Conservation (phyloP, 92 coral and sea anemone species). For the Montipora capitata region DNA sequence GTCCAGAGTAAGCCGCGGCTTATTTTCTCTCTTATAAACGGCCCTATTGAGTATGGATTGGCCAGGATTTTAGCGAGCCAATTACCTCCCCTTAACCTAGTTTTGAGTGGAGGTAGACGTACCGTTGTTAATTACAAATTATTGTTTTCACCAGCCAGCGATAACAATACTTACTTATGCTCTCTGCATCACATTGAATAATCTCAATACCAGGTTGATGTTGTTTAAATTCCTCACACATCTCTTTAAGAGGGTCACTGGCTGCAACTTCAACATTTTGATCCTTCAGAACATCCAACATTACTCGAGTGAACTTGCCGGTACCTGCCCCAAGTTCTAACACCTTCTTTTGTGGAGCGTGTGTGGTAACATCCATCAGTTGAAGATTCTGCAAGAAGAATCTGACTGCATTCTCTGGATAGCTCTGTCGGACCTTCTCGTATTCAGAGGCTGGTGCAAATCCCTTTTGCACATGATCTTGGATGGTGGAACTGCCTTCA, state of each 20-base stretch:
- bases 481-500: neutral
- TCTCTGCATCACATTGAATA: conserved; percentile 59
- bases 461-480: conserved; percentile 1
- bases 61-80: too few relatives aligned
- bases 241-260: conserved; percentile 65
- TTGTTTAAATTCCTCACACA: conserved; percentile 48
- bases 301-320: conserved; percentile 38
- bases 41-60: too few relatives aligned
- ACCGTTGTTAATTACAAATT: too few relatives aligned
- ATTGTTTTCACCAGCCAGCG: too few relatives aligned
- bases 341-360: neutral
- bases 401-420: conserved; percentile 31
- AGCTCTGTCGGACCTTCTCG: conserved; percentile 32
- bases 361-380: neutral
- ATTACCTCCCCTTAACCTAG: too few relatives aligned
- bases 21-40: too few relatives aligned
- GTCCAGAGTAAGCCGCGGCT: too few relatives aligned
- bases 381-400: conserved; percentile 45
- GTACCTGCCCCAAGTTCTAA: conserved; percentile 61
- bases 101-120: too few relatives aligned
- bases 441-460: conserved; percentile 46
- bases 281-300: conserved; percentile 41
- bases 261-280: conserved; percentile 33
- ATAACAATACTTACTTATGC: conserved; percentile 47
- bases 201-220: conserved; percentile 49